Evolutionary conservation across 1,140 invertebrate species (phyloP).

Genomic region (Medauroidea extradentata): DNA sequence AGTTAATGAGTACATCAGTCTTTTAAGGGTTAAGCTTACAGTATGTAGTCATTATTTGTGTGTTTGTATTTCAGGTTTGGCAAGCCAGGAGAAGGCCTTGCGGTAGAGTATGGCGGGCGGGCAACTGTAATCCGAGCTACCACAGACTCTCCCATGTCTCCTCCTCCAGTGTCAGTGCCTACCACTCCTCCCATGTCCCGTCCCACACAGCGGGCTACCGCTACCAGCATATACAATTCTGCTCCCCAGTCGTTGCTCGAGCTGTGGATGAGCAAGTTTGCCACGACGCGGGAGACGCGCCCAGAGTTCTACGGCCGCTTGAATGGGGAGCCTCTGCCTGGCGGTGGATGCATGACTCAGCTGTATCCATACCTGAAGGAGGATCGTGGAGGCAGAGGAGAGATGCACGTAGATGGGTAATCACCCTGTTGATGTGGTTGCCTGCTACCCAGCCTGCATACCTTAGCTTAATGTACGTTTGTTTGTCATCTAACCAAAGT

Average conservation of each 20-base stretch:
- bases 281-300: conserved; percentile 29
- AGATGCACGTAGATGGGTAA: conserved; percentile 12
- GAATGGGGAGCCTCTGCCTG: conserved; percentile 43
- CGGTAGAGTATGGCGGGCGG: conserved; percentile 41
- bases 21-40: not conserved
- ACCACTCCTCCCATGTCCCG: conserved; percentile 32
- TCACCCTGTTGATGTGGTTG: not conserved
- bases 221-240: conserved; percentile 26
- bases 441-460: no score
- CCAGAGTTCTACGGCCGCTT: conserved; percentile 75
- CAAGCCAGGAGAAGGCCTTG: not conserved
- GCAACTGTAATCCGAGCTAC: conserved; percentile 70
- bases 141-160: conserved; percentile 77
- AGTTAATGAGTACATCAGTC: no score
- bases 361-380: conserved; percentile 73
- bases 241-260: conserved; percentile 57
- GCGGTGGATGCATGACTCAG: conserved; percentile 57
- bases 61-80: conserved; percentile 3
- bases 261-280: conserved; percentile 50
- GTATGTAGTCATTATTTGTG: not conserved
- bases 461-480: no score
- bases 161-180: conserved; percentile 50
- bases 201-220: conserved; percentile 13
- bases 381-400: not conserved
- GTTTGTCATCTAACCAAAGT: no score